Evolutionary conservation across 2,797 vertebrate genomes (phyloP).

Genomic region (Pachyuromys duprasi): DNA sequence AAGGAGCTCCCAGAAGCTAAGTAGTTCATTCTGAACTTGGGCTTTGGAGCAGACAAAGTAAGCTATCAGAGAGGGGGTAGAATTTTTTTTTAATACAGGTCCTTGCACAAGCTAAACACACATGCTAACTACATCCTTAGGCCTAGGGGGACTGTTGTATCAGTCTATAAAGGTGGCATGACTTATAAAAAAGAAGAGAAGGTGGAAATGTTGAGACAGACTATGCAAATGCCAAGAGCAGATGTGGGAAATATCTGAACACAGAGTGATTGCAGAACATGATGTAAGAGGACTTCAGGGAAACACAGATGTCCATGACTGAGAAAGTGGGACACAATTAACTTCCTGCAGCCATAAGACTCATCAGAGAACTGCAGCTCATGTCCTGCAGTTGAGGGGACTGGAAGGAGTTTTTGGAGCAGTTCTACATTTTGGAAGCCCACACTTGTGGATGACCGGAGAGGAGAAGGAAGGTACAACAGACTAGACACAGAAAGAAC

Average conservation of each 20-base stretch:
- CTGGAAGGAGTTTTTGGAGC: not conserved
- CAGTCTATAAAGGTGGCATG: not conserved
- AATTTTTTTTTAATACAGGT: not conserved
- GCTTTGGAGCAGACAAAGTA: not conserved
- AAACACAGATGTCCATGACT: not conserved
- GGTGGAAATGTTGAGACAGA: not conserved
- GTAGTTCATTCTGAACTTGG: not conserved
- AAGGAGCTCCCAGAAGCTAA: not conserved
- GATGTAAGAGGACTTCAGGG: not conserved
- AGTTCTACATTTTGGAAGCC: not conserved
- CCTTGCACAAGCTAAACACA: not conserved
- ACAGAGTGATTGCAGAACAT: not conserved
- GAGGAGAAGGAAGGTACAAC: not conserved
- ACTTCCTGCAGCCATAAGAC: not conserved
- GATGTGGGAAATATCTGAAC: not conserved
- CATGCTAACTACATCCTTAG: not conserved
- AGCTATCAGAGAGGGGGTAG: not conserved
- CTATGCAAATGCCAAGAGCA: not conserved
- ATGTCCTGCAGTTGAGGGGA: not conserved
- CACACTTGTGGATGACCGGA: not conserved
- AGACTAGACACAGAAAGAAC: not conserved
- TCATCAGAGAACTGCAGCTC: not conserved
- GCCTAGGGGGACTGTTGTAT: not conserved
- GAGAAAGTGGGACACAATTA: not conserved
- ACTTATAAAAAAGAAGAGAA: not conserved